A percentile compares a stretch with the other conserved stretches of the same genome.
Conservation (phyloP, 2,113 vertebrate genomes). For the Pseudopipra pipra region DNA sequence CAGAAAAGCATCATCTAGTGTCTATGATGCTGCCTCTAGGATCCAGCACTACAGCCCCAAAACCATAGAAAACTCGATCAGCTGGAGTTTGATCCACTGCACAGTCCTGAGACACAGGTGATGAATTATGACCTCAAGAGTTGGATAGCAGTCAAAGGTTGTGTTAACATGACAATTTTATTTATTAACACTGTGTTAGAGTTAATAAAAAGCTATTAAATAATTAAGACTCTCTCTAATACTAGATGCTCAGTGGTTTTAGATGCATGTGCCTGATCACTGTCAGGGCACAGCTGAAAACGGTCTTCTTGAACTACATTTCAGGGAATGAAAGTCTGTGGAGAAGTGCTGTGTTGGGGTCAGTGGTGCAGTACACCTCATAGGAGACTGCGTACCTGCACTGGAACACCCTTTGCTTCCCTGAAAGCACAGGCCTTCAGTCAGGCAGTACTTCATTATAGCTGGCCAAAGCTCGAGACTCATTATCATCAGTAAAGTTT, state of each 20-base stretch:
- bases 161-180: not conserved
- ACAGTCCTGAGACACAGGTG: not conserved
- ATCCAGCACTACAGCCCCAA: not conserved
- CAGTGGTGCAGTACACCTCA: not conserved
- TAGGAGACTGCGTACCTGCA: not conserved
- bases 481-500: not conserved
- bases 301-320: rapidly evolving
- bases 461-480: not conserved
- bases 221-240: not conserved
- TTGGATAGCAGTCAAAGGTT: not conserved
- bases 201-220: not conserved
- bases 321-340: not conserved
- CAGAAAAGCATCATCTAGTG: not conserved
- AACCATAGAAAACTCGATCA: not conserved
- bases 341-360: not conserved
- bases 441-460: rapidly evolving
- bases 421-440: not conserved
- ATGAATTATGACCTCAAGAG: not conserved
- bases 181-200: not conserved
- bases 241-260: not conserved
- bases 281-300: not conserved
- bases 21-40: too few relatives aligned
- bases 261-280: not conserved
- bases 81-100: not conserved
- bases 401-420: not conserved